A percentile compares a stretch with the other conserved stretches of the same genome.
Conservation (phyloP, 2,797 vertebrate genomes). For the Sciurus carolinensis region DNA sequence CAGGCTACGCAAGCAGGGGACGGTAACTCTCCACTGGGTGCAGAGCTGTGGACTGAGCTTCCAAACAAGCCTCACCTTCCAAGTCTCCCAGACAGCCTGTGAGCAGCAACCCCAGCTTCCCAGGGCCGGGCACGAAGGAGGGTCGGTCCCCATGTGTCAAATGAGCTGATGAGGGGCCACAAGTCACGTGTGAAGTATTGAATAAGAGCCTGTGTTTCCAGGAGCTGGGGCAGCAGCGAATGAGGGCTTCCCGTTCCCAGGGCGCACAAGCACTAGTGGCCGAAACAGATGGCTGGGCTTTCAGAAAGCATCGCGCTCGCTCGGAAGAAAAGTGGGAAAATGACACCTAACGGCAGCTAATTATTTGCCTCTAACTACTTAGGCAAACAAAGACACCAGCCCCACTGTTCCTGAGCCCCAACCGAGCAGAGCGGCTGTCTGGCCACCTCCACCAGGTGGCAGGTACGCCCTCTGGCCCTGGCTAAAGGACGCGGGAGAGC, state of each 20-base stretch:
- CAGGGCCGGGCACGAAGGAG: background rate
- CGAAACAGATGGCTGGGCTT: no score
- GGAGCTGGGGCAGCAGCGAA: no score
- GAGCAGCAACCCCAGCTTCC: fast-evolving
- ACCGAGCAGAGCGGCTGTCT: fast-evolving
- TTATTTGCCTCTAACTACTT: no score
- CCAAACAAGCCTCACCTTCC: background rate
- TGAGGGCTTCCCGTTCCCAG: no score
- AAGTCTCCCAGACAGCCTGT: background rate
- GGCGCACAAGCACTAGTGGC: fast-evolving
- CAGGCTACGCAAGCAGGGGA: background rate
- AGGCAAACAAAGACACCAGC: background rate
- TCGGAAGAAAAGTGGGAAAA: no score
- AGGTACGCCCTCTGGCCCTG: background rate
- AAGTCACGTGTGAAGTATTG: no score
- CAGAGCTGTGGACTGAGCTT: background rate
- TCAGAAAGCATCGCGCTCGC: no score
- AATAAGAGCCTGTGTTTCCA: no score
- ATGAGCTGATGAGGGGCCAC: background rate
- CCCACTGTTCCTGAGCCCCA: background rate
- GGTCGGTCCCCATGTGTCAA: background rate
- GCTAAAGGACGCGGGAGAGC: no score
- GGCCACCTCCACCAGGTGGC: fast-evolving
- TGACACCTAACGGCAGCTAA: no score
- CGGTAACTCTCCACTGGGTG: background rate